Conservation (phyloP, 2,888 invertebrate species). For the Cynaeus angustus region DNA sequence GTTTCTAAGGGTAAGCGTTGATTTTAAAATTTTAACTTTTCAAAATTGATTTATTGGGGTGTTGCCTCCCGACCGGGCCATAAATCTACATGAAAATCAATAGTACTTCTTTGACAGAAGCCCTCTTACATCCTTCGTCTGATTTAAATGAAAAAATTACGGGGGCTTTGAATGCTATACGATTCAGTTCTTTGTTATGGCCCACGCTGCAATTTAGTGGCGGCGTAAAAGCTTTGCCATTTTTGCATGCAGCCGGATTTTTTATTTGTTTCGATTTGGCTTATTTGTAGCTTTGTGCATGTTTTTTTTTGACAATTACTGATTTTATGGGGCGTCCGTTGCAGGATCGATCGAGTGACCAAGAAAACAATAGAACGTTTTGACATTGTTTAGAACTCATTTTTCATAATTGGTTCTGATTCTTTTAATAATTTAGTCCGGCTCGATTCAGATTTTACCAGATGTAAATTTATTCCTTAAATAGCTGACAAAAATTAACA, state of each 20-base stretch:
- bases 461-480: slow-evolving; percentile 7
- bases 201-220: slow-evolving; percentile 26
- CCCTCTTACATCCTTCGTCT: slow-evolving; percentile 6
- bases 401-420: not conserved
- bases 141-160: not conserved
- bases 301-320: slow-evolving; percentile 18
- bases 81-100: slow-evolving; percentile 37
- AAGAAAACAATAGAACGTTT: not conserved
- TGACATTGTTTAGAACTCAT: not conserved
- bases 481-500: slow-evolving; percentile 22
- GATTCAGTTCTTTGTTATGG: slow-evolving; percentile 15
- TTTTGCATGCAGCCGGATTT: slow-evolving; percentile 25
- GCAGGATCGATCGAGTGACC: slow-evolving; percentile 29
- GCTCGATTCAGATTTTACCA: slow-evolving; percentile 31
- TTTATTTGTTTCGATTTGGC: slow-evolving; percentile 18
- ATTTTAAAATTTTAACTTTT: not conserved
- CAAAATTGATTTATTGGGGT: slow-evolving; percentile 10
- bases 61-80: slow-evolving; percentile 20
- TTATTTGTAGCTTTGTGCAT: slow-evolving; percentile 41
- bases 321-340: slow-evolving; percentile 28
- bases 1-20: slow-evolving; percentile 27
- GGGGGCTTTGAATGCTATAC: slow-evolving; percentile 1
- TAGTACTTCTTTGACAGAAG: slow-evolving; percentile 31
- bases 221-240: slow-evolving; percentile 3
- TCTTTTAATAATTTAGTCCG: not conserved